Evolutionary conservation across 1,140 invertebrate species (phyloP), one percentile per base, ranked within the genome.

Genomic region (Amyelois transitella): DNA sequence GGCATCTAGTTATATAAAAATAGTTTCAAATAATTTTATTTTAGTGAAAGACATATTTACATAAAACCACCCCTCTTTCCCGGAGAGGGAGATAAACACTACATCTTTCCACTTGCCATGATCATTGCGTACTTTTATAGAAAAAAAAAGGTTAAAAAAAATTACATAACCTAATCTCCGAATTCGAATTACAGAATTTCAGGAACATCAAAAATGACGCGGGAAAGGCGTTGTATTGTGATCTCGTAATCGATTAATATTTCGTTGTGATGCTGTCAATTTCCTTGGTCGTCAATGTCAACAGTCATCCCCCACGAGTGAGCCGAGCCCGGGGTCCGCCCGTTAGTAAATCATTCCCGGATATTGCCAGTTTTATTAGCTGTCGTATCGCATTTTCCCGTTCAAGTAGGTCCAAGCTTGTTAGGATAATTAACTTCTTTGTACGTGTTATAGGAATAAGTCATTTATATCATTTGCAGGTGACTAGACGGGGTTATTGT

Each of bases 321-420:
- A 79, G 74, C 66, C 65, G 74, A 72, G 74, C 75, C 73, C 55
- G 4, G n/a, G 38, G 63, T 70, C 72, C 60, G 49, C 55, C 48
- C 65, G 60, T 63, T 55, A 69, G 60, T 62, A 66, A 67, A 47
- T 66, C 54, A 66, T 68, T 75, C 55, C 50, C 12, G 1, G 56
- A 65, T 65, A 70, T 74, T 67, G 63, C 60, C 58, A 66, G 65
- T 64, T 67, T 69, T 67, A 69, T 72, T 72, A 62, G 64, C 66
- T 58, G 65, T 64, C 60, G 53, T 51, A 50, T 52, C 55, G 55
- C 50, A 62, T 60, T 65, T 59, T 55, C 54, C 55, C 52, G 63
- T 59, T 64, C 32, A 48, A 43, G 49, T 51, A 45, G 43, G 44
- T 43, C 24, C 28, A 28, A 32, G 48, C 44, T 12, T 53, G 21